Base-by-base conservation (phyloP, 1,140 invertebrate genomes). In the Glossosoma conforme region DNA sequence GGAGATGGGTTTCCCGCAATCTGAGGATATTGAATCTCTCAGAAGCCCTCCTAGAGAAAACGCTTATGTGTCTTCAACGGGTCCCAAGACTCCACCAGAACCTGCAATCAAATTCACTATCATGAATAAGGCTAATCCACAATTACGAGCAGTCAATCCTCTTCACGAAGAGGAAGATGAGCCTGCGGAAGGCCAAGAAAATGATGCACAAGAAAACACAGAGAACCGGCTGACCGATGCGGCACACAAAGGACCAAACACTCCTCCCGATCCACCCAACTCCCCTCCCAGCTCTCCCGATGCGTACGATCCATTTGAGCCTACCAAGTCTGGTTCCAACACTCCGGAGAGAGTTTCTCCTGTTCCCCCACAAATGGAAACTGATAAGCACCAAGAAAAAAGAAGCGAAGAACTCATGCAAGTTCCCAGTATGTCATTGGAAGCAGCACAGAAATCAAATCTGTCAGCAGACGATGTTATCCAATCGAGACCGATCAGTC, bases 231-330 rank as follows among this genome's bases (percentile, higher is more conserved):
- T 38, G 2, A 15, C 28, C 2, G 54, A 59, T 20, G 14, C 54
- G 0, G 43, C 45, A 6, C 58, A 61, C 55, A 76, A 77, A 48
- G 81, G 81, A 2, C 82, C 81, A 0, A 83, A 83, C 53, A 83
- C 82, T 8, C 81, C 80, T 2, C 79, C 79, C 0, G 81, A 81
- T 56, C 80, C 80, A 0, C 80, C 79, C 0, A 75, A 72, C 14
- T 80, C 77, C 2, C 78, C 81, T 0, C 78, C 79, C 0, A 80
- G 77, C 8, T 83, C 83, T 3, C 83, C 81, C 2, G 87, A 89
- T 63, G 86, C 80, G 2, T 92, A 91, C 65, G 89, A 91, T 80
- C 89, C 89, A 1, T 91, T 89, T 63, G 88, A 91, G 62, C 89
- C 89, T 1, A 91, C 89, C 1, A 89, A 88, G 62, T 90, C 87